A percentile compares a stretch with the other conserved stretches of the same genome.
Evolutionary conservation across 2,888 invertebrate genomes (phyloP).

Genomic region (Synanthedon tipuliformis): DNA sequence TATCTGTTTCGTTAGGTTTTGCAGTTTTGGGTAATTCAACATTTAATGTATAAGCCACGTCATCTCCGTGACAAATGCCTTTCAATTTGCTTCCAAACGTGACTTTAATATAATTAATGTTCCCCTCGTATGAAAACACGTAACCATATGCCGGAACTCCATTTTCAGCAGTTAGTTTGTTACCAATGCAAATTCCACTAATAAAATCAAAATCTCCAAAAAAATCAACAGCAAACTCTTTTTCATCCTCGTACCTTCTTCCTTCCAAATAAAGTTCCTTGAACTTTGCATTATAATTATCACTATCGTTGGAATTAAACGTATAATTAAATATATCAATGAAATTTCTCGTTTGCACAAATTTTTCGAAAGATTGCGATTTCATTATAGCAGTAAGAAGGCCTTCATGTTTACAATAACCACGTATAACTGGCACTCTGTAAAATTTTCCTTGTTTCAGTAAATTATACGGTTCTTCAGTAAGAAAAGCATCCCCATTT

Average conservation of each 20-base stretch:
- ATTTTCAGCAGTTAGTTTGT: constrained; percentile 35
- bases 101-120: constrained; percentile 64
- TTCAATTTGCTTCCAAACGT: constrained; percentile 31
- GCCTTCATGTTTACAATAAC: constrained; percentile 59
- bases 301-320: constrained; percentile 35
- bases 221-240: constrained; percentile 53
- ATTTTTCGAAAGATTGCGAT: no score
- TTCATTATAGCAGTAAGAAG: constrained; percentile 23
- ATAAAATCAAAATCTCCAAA: constrained; percentile 61
- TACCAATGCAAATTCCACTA: constrained; percentile 41
- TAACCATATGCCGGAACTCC: constrained; percentile 67
- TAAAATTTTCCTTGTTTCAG: constrained; percentile 37
- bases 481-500: constrained; percentile 24
- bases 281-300: constrained; percentile 21
- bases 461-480: constrained; percentile 26
- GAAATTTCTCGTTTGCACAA: no score
- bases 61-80: constrained; percentile 73
- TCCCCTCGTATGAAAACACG: constrained; percentile 69
- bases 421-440: constrained; percentile 47
- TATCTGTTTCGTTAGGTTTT: constrained; percentile 27
- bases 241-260: constrained; percentile 20
- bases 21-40: constrained; percentile 4
- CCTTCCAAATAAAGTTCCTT: constrained; percentile 53
- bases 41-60: constrained; percentile 70
- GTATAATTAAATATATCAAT: constrained; percentile 4